Evolutionary conservation across 2,797 vertebrate genomes (phyloP).

Genomic region (Salmo trutta): DNA sequence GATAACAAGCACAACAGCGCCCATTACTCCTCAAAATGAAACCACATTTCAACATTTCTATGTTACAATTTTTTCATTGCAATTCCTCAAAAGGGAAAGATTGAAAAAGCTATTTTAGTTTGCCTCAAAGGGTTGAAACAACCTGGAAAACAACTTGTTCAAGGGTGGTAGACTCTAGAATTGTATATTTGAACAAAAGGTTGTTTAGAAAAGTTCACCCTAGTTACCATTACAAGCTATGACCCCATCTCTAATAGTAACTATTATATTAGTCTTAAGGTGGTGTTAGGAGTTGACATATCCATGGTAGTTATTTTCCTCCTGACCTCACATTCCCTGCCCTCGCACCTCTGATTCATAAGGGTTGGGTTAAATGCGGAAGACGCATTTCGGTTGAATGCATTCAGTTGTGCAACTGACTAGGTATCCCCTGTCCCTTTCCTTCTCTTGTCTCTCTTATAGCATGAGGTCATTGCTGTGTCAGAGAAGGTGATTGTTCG

Average conservation of each 20-base stretch:
- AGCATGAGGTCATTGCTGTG: slow-evolving; percentile 95
- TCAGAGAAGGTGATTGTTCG: slow-evolving; percentile 95
- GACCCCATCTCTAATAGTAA: background rate
- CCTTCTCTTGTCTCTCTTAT: slow-evolving; percentile 48
- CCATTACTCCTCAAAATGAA: slow-evolving; percentile 72
- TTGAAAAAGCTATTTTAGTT: slow-evolving; percentile 47
- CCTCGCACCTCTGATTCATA: background rate
- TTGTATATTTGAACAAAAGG: background rate
- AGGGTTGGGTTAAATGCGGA: no score
- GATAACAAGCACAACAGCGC: slow-evolving; percentile 67
- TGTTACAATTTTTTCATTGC: slow-evolving; percentile 45
- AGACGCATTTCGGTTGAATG: no score
- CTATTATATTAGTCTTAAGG: background rate
- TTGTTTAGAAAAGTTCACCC: background rate
- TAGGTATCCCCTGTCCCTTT: no score
- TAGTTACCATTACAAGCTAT: background rate
- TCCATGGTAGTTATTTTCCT: background rate
- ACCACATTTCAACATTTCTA: slow-evolving; percentile 66
- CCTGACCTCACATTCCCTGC: background rate
- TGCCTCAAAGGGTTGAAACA: slow-evolving; percentile 49
- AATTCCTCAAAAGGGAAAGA: slow-evolving; percentile 46
- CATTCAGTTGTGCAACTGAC: no score
- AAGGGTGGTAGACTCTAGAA: slow-evolving; percentile 14
- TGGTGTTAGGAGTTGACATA: background rate
- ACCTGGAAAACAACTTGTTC: slow-evolving; percentile 24